Base-by-base conservation (phyloP, 1,140 invertebrate genomes). In the Trinorchestia longiramus region DNA sequence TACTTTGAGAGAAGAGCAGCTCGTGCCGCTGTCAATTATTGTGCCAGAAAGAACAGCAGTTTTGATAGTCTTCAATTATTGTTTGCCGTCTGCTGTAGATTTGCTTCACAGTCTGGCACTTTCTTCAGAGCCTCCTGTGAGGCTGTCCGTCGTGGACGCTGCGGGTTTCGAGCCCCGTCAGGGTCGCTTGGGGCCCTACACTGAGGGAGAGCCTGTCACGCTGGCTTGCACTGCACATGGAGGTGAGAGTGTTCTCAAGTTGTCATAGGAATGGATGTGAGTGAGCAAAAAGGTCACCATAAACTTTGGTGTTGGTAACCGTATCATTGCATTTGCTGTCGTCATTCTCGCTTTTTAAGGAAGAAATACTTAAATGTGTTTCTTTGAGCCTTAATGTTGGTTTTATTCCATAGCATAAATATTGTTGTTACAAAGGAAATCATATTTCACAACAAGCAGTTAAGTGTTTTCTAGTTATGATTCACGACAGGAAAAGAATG, bases 211-310 rank as follows among this genome's bases (percentile, higher is more conserved):
- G n/a, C 91, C 96, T 40, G 57, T 96, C 17, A 96, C 43, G 43
- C 95, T 96, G 19, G 87, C 96, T 17, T 96, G 96, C 94, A 43
- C 62, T 28, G 96, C 95, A 15, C 45, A 90, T 36, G 96, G 95
- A 45, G 96, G 96, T 96, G 43, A 94, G 92, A 11, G n/a, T 41
- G 43, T 3, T 19, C 15, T 36, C 11, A 36, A 19, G 62, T 77
- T 77, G 62, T 77, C 15, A 28, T 36, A 1, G 62, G 11, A 11
- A 11, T 53, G n/a, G n/a, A 53, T 19, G 47, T 53, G 47, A 53
- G 47, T 6, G 47, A 6, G 19, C 6, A 53, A 11, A 19, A 53
- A 19, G 47, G 47, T 53, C 19, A 19, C 19, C 47, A 53, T 15
- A 3, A 28, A 53, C 47, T 11, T 28, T 77, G 28, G 62, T 77